Base-by-base conservation (phyloP, 2,797 vertebrate species). In the Saxicola maurus region DNA sequence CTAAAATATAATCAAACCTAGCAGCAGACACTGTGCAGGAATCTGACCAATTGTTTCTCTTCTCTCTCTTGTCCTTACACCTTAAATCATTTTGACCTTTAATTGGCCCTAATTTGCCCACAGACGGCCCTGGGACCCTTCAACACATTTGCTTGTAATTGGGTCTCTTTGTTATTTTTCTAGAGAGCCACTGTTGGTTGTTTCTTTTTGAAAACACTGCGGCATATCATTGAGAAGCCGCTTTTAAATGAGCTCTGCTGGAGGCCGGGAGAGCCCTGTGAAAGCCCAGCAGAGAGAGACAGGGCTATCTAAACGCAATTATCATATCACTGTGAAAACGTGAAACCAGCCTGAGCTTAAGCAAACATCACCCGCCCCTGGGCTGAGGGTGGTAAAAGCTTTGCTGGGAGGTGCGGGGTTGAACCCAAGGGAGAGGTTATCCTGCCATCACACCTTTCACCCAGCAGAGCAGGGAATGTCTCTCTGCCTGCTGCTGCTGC, bases 291-390 rank as follows among this genome's bases (percentile, higher is more conserved):
- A 71, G 75, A 91, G 92, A 95, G 92, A 96, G 93, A 96, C 93
- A 82, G 89, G 76, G 75, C 95, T 95, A 96, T 96, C 95, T 96
- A 95, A 96, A 97, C 82, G 92, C 96, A 97, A 97, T 97, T 97
- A 97, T 94, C 97, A 96, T 95, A 96, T 97, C 95, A 93, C 94
- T 96, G 96, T n/a, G 94, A 97, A 97, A 95, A 96, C 78, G 95
- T 77, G 95, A 96, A 96, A 94, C 89, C 77, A 88, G 82, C 65
- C 91, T 42, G 91, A 71, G 87, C 93, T 95, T 96, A 96, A 97
- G 95, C 95, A 97, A 96, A 96, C 96, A 96, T 45, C 92, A 72
- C 94, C 84, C 90, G 57, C 95, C 92, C 92, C 93, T 91, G 72
- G 89, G 88, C 92, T 66, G 80, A 87, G 64, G 53, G 87, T 76